A percentile compares a stretch with the other conserved stretches of the same genome.
Conservation (phyloP, 2,113 vertebrate genomes). For the Vanacampus margaritifer region DNA sequence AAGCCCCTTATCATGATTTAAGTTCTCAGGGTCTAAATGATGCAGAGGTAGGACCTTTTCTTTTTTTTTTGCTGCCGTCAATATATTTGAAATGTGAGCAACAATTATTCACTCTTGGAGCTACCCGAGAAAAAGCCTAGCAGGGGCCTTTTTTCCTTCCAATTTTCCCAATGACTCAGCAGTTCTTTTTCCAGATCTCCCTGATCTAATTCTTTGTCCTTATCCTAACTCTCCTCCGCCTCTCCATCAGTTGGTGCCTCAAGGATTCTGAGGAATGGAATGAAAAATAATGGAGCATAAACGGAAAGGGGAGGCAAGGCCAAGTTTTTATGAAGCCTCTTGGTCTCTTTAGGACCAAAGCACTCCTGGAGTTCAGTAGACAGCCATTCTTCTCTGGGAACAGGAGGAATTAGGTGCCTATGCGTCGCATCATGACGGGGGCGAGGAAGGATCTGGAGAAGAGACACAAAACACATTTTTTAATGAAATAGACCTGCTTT, state of each 20-base stretch:
- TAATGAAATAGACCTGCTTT: neutral
- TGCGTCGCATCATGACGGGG: slow-evolving; percentile 31
- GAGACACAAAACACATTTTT: slow-evolving; percentile 21
- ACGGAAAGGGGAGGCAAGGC: slow-evolving; percentile 32
- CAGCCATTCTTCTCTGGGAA: slow-evolving; percentile 28
- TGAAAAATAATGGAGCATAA: slow-evolving; percentile 32
- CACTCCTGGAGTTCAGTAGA: slow-evolving; percentile 49
- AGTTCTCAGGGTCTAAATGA: slow-evolving; percentile 4
- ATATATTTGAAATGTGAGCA: slow-evolving; percentile 28
- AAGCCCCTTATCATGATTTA: slow-evolving; percentile 58
- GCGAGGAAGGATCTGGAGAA: slow-evolving; percentile 53
- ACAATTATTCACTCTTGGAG: slow-evolving; percentile 16
- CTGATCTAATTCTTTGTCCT: slow-evolving; percentile 46
- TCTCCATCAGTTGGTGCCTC: slow-evolving; percentile 70
- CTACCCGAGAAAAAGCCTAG: slow-evolving; percentile 20
- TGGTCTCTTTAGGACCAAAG: slow-evolving; percentile 36
- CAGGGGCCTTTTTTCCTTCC: slow-evolving; percentile 3
- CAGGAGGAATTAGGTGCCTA: slow-evolving; percentile 24
- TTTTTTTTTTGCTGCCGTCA: slow-evolving; percentile 2
- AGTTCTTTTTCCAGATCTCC: slow-evolving; percentile 31
- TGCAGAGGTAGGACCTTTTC: slow-evolving; percentile 10
- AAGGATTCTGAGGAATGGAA: slow-evolving; percentile 39
- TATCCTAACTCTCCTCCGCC: slow-evolving; percentile 67
- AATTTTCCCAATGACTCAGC: slow-evolving; percentile 42
- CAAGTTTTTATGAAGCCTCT: slow-evolving; percentile 40